Evolutionary conservation across 2,888 invertebrate genomes (phyloP).

Genomic region (Amphipoea lucens): DNA sequence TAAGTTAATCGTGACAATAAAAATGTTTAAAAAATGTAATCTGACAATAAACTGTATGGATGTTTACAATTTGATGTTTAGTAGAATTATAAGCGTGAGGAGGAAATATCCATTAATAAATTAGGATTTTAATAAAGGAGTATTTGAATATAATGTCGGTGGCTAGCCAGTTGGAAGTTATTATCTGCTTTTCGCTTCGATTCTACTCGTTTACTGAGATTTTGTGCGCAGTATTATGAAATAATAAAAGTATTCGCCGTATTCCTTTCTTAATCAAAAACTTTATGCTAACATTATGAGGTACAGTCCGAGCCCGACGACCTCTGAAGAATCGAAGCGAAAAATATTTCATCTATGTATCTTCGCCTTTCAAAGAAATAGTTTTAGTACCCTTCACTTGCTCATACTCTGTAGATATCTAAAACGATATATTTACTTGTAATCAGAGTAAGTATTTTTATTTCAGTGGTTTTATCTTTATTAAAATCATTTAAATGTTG

Average conservation of each 20-base stretch:
- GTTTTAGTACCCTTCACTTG: slow-evolving; percentile 33
- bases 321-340: slow-evolving; percentile 71
- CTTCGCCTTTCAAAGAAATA: slow-evolving; percentile 49
- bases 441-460: slow-evolving; percentile 44
- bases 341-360: slow-evolving; percentile 56
- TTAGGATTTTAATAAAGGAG: slow-evolving; percentile 68
- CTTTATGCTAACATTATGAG: slow-evolving; percentile 70
- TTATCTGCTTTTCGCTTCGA: slow-evolving; percentile 70
- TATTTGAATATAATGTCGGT: slow-evolving; percentile 62
- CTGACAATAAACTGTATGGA: slow-evolving; percentile 80
- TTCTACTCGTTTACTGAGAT: slow-evolving; percentile 45
- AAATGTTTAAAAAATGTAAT: slow-evolving; percentile 75
- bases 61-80: slow-evolving; percentile 82
- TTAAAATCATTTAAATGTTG: slow-evolving; percentile 21
- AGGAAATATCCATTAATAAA: slow-evolving; percentile 67
- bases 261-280: slow-evolving; percentile 48
- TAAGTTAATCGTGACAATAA: slow-evolving; percentile 75
- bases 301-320: slow-evolving; percentile 77
- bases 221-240: slow-evolving; percentile 50
- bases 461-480: slow-evolving; percentile 23
- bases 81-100: slow-evolving; percentile 74
- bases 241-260: slow-evolving; percentile 45
- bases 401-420: slow-evolving; percentile 47
- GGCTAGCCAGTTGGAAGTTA: slow-evolving; percentile 60
- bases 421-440: slow-evolving; percentile 52